These are phyloP conservation scores for Drosophila mayaguana DNA, from an alignment of 2,888 invertebrate genomes.

Conservation along the genomic window DNA sequence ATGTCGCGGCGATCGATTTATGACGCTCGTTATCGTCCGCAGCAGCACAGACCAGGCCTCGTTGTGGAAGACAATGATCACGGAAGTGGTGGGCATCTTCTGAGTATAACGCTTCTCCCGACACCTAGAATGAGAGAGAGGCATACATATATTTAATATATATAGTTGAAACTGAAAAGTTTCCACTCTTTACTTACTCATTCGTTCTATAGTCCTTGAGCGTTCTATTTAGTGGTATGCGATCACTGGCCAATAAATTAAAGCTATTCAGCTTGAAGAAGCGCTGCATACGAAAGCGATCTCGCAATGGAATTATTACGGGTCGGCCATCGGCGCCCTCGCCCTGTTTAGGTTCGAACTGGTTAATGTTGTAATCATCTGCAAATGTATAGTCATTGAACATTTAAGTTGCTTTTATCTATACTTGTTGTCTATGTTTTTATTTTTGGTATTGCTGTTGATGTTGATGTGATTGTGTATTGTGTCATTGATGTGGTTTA, in stretches of 20 bases:
- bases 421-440: background rate
- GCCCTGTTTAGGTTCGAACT: slow-evolving; percentile 90
- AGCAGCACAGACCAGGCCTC: slow-evolving; percentile 99
- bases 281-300: slow-evolving; percentile 91
- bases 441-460: background rate
- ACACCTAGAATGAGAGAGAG: slow-evolving; percentile 86
- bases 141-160: background rate
- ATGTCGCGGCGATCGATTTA: slow-evolving; percentile 92
- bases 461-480: slow-evolving; percentile 20
- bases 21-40: slow-evolving; percentile 97
- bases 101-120: slow-evolving; percentile 86
- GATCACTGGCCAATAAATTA: slow-evolving; percentile 94
- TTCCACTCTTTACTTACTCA: slow-evolving; percentile 86
- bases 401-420: slow-evolving; percentile 9
- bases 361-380: slow-evolving; percentile 89
- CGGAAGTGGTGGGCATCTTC: slow-evolving; percentile 92
- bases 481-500: slow-evolving; percentile 56
- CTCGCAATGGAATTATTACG: slow-evolving; percentile 91
- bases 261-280: slow-evolving; percentile 94
- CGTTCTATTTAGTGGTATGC: slow-evolving; percentile 93
- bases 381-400: slow-evolving; percentile 59
- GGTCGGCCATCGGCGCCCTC: slow-evolving; percentile 93
- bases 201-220: slow-evolving; percentile 94
- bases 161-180: background rate
- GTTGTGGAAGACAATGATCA: slow-evolving; percentile 99